Evolutionary conservation across 2,888 invertebrate genomes (phyloP), one percentile per base, ranked within the genome.

Genomic region (Eupithecia pulchellata): DNA sequence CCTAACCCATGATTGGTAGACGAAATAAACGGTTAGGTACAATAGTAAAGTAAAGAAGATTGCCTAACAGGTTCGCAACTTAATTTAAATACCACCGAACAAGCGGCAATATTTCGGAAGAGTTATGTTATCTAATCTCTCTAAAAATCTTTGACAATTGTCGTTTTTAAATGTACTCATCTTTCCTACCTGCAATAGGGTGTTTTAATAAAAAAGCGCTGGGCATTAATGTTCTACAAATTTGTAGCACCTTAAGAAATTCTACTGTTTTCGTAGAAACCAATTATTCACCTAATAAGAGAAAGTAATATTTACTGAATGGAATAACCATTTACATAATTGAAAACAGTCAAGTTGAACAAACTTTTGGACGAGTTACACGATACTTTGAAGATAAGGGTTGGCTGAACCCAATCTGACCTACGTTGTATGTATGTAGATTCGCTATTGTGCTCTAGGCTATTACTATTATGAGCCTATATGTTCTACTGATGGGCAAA

Each of bases 261-360:
- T 17, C 14, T 39, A 36, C 14, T 17, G 39, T 5, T 39, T 39
- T 39, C 39, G 17, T 39, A 39, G 5, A 17, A 39, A 36, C 36
- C 17, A 4, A 39, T 4, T 39, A 17, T 52, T 52, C 25, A 52
- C 52, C 25, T 52, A 25, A 25, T 52, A 52, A 52, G 52, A 52
- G 25, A 52, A 52, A 52, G 25, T 52, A 52, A 20, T 52, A 52
- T 52, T 52, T 52, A 25, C 25, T 6, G 11, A 52, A 25, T 11
- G 52, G 52, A 52, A 52, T 52, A 52, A 11, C 34, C n/a, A 60
- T 60, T 60, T 60, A 32, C 8, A 20, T 52, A 25, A 52, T 52
- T 20, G 20, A 14, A 25, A 25, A 25, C 52, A 52, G 20, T 52
- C n/a, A 20, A 20, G 25, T 52, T 39, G 39, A 39, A 39, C 17